A percentile compares a stretch with the other conserved stretches of the same genome.
These are phyloP conservation scores for Chymomyza caudatula DNA, from an alignment of 2,888 invertebrate species.

Conservation along the genomic window DNA sequence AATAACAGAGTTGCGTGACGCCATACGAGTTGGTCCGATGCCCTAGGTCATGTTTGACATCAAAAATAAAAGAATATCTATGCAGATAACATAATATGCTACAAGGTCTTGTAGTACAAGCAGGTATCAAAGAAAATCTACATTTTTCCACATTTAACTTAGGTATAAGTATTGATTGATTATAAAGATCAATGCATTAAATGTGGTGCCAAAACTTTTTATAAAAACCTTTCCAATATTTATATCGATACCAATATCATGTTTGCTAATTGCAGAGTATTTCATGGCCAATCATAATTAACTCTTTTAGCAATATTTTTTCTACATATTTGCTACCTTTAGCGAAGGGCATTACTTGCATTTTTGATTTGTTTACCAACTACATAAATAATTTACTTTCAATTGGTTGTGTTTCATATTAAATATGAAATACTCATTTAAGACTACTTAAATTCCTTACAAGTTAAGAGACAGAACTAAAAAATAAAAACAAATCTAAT, in stretches of 20 bases:
- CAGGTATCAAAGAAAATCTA: too few species aligned
- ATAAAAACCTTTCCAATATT: not conserved
- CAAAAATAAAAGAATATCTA: too few species aligned
- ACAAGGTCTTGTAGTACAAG: too few species aligned
- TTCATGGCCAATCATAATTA: not conserved
- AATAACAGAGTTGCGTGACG: too few species aligned
- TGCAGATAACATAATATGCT: too few species aligned
- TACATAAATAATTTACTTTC: not conserved
- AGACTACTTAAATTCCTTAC: not conserved
- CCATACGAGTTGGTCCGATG: too few species aligned
- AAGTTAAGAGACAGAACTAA: not conserved
- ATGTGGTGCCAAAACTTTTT: not conserved
- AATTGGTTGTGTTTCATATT: not conserved
- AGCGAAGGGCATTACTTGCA: conserved; percentile 2
- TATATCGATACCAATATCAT: not conserved
- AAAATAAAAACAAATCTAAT: not conserved
- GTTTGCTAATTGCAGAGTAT: not conserved
- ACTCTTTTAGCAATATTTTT: not conserved
- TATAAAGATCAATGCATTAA: not conserved
- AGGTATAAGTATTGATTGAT: too few species aligned
- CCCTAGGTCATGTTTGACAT: too few species aligned
- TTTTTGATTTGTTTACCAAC: not conserved
- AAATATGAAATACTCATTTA: not conserved
- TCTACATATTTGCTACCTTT: not conserved
- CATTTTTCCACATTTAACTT: too few species aligned